These are phyloP conservation scores for Tetramorium parvispinum DNA, from an alignment of 1,140 invertebrate genomes.

Conservation along the genomic window DNA sequence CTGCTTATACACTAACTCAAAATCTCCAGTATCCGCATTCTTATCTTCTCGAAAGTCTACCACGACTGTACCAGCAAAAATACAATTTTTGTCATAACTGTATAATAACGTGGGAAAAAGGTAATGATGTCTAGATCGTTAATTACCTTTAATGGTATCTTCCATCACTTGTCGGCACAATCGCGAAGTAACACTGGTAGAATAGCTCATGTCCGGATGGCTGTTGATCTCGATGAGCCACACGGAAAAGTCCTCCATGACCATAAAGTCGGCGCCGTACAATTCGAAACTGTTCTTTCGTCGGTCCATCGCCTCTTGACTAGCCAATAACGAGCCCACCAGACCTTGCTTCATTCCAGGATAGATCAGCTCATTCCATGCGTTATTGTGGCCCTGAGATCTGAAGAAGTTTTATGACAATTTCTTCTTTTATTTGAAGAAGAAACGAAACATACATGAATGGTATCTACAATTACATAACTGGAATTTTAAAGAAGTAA, in stretches of 20 bases:
- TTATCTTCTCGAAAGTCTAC: conserved; percentile 92
- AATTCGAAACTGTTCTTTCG: conserved; percentile 96
- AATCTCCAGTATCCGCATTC: conserved; percentile 93
- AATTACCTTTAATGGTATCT: conserved; percentile 95
- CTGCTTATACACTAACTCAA: conserved; percentile 94
- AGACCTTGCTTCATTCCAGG: conserved; percentile 96
- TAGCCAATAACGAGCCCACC: conserved; percentile 93
- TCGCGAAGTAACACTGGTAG: conserved; percentile 94
- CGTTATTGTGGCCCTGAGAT: conserved; percentile 88
- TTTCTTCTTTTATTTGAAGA: background rate
- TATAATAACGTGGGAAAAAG: background rate
- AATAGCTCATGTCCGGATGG: conserved; percentile 95
- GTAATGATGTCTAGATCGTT: background rate
- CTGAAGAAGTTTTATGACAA: conserved; percentile 73
- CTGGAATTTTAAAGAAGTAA: background rate
- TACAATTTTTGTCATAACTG: background rate
- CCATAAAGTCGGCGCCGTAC: conserved; percentile 97
- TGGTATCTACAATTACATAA: background rate
- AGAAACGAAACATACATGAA: background rate
- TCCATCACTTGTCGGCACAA: conserved; percentile 95
- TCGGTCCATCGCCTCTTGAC: conserved; percentile 94
- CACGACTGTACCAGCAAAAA: conserved; percentile 88
- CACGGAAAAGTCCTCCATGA: conserved; percentile 92
- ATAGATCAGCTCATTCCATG: conserved; percentile 94
- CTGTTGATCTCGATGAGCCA: conserved; percentile 94